Percentiles rank a stretch among this genome's conserved stretches.
These are phyloP conservation scores for Crotalus viridis DNA, from an alignment of 2,113 vertebrate species.

Conservation along the genomic window DNA sequence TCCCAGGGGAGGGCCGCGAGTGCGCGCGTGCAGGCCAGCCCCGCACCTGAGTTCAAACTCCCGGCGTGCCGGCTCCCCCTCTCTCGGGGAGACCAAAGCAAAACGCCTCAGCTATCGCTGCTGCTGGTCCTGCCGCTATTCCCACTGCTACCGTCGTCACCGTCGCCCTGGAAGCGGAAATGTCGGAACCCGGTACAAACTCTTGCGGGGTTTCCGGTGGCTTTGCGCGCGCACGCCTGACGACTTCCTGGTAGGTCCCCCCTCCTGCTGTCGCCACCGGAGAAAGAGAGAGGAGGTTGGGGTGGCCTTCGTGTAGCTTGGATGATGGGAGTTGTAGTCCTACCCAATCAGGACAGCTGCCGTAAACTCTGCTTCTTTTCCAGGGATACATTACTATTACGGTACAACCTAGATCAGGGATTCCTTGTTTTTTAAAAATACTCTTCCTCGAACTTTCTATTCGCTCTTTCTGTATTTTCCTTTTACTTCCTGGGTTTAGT, in stretches of 20 bases:
- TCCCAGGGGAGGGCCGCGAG: not conserved
- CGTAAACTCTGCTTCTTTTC: not conserved
- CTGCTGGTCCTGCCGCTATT: not conserved
- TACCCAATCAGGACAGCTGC: not conserved
- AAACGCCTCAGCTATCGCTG: not conserved
- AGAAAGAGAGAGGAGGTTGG: not conserved
- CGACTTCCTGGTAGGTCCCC: not conserved
- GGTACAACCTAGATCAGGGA: not conserved
- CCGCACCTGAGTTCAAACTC: conserved; percentile 22
- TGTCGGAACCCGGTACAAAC: not conserved
- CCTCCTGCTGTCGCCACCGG: not conserved
- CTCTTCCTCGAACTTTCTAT: not conserved
- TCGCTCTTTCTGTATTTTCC: not conserved
- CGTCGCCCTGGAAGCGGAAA: conserved; percentile 37
- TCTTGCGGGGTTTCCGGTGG: not conserved
- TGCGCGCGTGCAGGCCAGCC: not conserved
- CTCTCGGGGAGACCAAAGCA: not conserved
- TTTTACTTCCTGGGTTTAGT: not conserved
- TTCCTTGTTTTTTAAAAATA: not conserved
- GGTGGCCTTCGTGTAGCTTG: not conserved
- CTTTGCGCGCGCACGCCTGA: accelerated
- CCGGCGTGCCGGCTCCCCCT: not conserved
- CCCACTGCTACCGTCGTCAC: not conserved
- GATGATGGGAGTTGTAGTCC: not conserved
- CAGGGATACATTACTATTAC: not conserved